Base-by-base conservation (phyloP, 2,797 vertebrate genomes). In the Heterohyrax brucei region DNA sequence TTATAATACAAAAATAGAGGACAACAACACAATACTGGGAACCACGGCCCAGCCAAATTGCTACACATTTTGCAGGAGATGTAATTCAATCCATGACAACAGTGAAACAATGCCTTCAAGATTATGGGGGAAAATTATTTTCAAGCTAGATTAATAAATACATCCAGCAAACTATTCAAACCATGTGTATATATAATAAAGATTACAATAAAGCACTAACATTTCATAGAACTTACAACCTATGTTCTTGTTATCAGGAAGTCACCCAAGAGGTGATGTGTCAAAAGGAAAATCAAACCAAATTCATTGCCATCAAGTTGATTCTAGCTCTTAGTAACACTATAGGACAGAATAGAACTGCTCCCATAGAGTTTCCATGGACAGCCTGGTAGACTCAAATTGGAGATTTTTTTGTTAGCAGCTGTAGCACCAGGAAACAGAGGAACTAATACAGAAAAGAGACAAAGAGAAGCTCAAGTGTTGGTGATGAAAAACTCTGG, bases 121-220 rank as follows among this genome's bases (percentile, higher is more conserved):
- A 72, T 68, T 28, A 26, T 66, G 19, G 85, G 50, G 14, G 30
- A 50, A 61, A 89, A 80, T 75, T 68, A 89, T 81, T 86, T 91
- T 18, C 82, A 83, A 89, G 28, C 22, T 79, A 80, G n/a, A 62
- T 73, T 61, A 83, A 70, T 76, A 66, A 83, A 70, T 76, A 66
- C 18, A 79, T 24, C 10, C 7, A 9, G 28, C 9, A 92, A 73
- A 66, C 3, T 50, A 28, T 46, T 66, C 13, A 78, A 10, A 89
- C 16, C 14, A 30, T 82, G n/a, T 78, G 5, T 76, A 21, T 14
- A 30, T 18, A 50, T 0, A 76, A 78, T 56, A 82, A 88, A 68
- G 4, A 62, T 53, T 30, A 56, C 76, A 87, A 83, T 44, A 94
- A 33, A 61, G 48, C 81, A 12, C 9, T 33, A 75, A 62, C 6